Evolutionary conservation across 2,888 invertebrate genomes (phyloP), one percentile per base, ranked within the genome.

Genomic region (Morinoia aosen): DNA sequence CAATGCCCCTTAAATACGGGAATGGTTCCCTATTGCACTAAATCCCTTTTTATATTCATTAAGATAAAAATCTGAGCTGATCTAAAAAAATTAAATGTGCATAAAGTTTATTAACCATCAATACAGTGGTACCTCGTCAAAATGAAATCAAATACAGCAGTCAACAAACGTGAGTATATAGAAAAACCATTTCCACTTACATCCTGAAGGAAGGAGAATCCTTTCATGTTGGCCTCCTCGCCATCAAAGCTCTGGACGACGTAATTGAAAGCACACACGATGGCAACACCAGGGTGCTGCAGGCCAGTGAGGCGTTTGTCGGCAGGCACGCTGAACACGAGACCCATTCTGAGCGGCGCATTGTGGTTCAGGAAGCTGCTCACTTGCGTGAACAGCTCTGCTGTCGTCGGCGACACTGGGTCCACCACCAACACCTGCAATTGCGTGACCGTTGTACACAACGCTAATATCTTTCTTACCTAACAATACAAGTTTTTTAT

Each of bases 281-380:
- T 97, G 48, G 99, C 99, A 2, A 99, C 98, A 61, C 98, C 98
- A 0, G 98, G 98, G 97, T 98, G 98, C 3, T 98, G 97, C n/a
- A 98, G 97, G 0, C 98, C 98, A 96, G 97, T 98, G 0, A 98
- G 97, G 3, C 97, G 97, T 93, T 98, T 97, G 57, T 98, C 97
- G 96, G 98, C 97, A 96, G 98, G 98, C 10, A 98, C 98, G 88
- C 98, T 98, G 96, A 96, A 95, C 16, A 96, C 96, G 88, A 96
- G 11, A 40, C 96, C 99, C 88, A 99, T 98, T 96, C 99, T 98
- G 94, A 98, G 98, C 0, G 99, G 99, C 11, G 99, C 99, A 96
- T 98, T 98, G 97, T 99, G 99, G 94, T 98, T 98, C 96, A 99
- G 98, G 97, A 99, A 98, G 0, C 99, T 99, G 97, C 99, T 99